These are phyloP conservation scores for Troilus luridus DNA, from an alignment of 2,888 invertebrate genomes.

Conservation along the genomic window DNA sequence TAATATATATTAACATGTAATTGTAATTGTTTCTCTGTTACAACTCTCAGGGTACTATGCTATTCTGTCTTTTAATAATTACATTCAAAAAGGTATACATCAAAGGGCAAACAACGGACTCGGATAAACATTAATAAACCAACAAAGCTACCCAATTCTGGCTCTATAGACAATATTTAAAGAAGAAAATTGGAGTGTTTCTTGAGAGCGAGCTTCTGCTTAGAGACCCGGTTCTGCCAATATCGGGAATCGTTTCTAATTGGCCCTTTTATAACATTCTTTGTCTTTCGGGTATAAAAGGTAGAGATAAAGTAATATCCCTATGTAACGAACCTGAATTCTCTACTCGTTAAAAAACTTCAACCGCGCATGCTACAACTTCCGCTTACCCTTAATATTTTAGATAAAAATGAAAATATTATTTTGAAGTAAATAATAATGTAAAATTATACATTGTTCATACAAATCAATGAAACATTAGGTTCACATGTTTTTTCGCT, in stretches of 20 bases:
- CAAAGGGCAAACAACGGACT: not conserved
- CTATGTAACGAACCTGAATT: not conserved
- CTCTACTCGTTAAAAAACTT: not conserved
- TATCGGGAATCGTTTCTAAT: constrained; percentile 1
- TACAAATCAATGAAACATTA: too few relatives aligned
- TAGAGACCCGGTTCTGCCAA: not conserved
- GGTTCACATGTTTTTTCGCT: too few relatives aligned
- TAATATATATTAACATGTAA: too few relatives aligned
- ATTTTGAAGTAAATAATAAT: too few relatives aligned
- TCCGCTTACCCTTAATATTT: too few relatives aligned
- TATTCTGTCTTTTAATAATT: not conserved
- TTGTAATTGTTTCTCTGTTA: not conserved
- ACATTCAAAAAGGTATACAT: constrained; percentile 17
- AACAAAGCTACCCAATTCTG: constrained; percentile 14
- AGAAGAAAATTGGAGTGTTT: constrained; percentile 37
- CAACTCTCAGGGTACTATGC: not conserved
- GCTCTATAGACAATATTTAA: constrained; percentile 9
- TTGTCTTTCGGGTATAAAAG: not conserved
- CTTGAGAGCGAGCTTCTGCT: not conserved
- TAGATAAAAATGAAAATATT: too few relatives aligned
- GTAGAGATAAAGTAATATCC: not conserved
- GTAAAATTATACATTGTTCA: too few relatives aligned
- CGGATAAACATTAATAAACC: constrained; percentile 33
- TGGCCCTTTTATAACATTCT: not conserved
- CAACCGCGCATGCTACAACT: too few relatives aligned